Percentiles rank a stretch among this genome's conserved stretches.
Conservation (phyloP, 2,113 vertebrate genomes). For the Felis catus region F.catus_Fca126_mat1.0 CM031419.1:204794501-204795000, state of each 20-base stretch:
- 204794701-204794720: not conserved
- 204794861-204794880: slow-evolving; percentile 76
- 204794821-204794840: slow-evolving; percentile 82
- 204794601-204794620: not conserved
- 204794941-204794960: slow-evolving; percentile 73
- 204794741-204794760: slow-evolving; percentile 49
- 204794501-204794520: not conserved
- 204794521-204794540: not conserved
- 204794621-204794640: not conserved
- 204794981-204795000: slow-evolving; percentile 48
- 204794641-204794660: not conserved
- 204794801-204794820: slow-evolving; percentile 81
- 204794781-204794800: slow-evolving; percentile 63
- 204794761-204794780: slow-evolving; percentile 44
- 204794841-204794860: slow-evolving; percentile 68
- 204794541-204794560: not conserved
- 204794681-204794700: not conserved
- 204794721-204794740: slow-evolving; percentile 49
- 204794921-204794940: slow-evolving; percentile 74
- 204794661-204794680: not conserved
- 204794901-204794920: slow-evolving; percentile 76
- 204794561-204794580: not conserved
- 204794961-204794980: slow-evolving; percentile 62
- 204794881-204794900: slow-evolving; percentile 72
- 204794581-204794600: not conserved